Base-by-base conservation (phyloP, 1,140 invertebrate species). In the Rhagoletis pomonella region DNA sequence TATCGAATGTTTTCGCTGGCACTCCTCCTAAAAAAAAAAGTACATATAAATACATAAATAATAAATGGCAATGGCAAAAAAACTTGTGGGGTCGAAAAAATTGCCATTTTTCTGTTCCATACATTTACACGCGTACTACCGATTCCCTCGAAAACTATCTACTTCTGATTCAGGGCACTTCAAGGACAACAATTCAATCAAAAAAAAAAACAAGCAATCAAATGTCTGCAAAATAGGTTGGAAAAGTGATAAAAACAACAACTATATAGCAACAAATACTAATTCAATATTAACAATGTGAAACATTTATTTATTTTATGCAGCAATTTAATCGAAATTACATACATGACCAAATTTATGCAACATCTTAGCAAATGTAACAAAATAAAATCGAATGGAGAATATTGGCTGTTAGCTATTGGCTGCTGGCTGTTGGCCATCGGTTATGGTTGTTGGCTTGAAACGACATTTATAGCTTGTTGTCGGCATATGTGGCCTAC, bases 291-390 rank as follows among this genome's bases (percentile, higher is more conserved):
- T 73, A 44, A 73, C 42, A 73, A 44, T 73, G 67, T 73, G 67
- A 81, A 81, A 81, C 47, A 47, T 81, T 81, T 50, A 81, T 81
- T 58, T 81, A 55, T 55, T 81, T 81, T 81, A 55, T 81, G 73
- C 47, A 55, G 73, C 47, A 17, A 55, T 55, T 55, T 81, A 81
- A 81, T 81, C 73, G 47, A 81, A 55, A 81, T 58, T 55, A 55
- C 19, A 58, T 81, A 42, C 47, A 42, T n/a, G 67, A n/a, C 7
- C 69, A 81, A 81, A 81, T 81, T 81, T 81, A 81, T 81, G 50
- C 17, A n/a, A 55, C 19, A 29, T 29, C 3, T 44, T n/a, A 81
- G 10, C n/a, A 81, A 50, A 81, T 29, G 19, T 81, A 47, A 10
- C n/a, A 81, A 55, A 81, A 12, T 55, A 29, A 55, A 81, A 19